A percentile compares a stretch with the other conserved stretches of the same genome.
phyloP scores from a whole-genome alignment of 2,113 vertebrate genomes.

The Thalassarche chlororhynchos region DNA sequence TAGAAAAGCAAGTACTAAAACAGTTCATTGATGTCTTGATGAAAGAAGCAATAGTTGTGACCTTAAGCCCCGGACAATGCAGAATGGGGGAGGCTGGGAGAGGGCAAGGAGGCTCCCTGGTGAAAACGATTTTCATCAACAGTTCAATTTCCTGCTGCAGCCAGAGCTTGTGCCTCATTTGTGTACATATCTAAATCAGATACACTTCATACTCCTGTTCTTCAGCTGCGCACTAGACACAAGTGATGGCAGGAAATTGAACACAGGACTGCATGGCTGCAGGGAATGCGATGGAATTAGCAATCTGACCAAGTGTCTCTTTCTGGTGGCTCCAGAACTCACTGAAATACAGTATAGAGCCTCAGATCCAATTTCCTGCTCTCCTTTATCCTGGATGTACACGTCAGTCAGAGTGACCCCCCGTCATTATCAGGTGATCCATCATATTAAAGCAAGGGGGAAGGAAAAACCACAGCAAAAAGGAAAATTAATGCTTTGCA shows the following conservation, averaged over 20 bases:
- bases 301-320: background rate
- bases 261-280: background rate
- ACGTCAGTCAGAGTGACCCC: background rate
- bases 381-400: conserved; percentile 10
- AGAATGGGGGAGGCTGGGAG: background rate
- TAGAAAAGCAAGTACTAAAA: background rate
- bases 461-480: background rate
- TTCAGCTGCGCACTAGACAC: background rate
- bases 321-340: conserved; percentile 14
- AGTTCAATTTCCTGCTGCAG: conserved; percentile 22
- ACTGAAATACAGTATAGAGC: background rate
- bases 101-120: background rate
- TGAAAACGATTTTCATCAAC: background rate
- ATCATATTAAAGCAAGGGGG: conserved; percentile 55
- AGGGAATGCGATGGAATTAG: background rate
- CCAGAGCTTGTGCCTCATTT: background rate
- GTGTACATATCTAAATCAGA: conserved; percentile 1
- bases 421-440: conserved; percentile 29
- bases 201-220: conserved; percentile 11
- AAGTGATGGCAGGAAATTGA: conserved; percentile 64
- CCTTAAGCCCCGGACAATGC: background rate
- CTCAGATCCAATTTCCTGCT: conserved; percentile 63
- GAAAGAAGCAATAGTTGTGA: background rate
- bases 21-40: background rate
- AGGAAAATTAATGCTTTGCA: conserved; percentile 26